Evolutionary conservation across 2,113 vertebrate species (phyloP), one percentile per base, ranked within the genome.

Genomic region (Myiagra hebetior): DNA sequence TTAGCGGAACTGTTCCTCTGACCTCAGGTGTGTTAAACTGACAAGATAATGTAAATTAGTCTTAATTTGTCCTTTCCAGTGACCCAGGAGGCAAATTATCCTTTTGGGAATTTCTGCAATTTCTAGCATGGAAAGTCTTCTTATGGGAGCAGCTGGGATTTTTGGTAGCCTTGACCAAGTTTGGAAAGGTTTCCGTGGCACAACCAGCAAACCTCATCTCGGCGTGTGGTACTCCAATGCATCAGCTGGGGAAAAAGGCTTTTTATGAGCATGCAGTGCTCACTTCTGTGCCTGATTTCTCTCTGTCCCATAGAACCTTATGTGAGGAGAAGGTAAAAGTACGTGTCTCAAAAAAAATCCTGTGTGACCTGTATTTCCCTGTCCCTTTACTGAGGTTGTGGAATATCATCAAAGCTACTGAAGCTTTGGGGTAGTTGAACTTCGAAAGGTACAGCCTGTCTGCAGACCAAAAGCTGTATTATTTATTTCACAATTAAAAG

Each of bases 391-490:
- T 0, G 1, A 73, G 13, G 20, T 24, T 77, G 26, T 50, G 46
- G 24, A 49, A 49, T 15, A 73, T 28, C 13, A 15, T 16, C n/a
- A n/a, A n/a, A 76, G 31, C 50, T 69, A 9, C 31, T 57, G 22
- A 79, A 91, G 11, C 23, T 75, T 73, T 59, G 24, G 37, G 28
- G 11, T 16, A 62, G 28, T 85, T 22, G 65, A 28, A 60, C 19
- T 91, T 75, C 42, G 50, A 53, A 73, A 88, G 64, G 9, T 31
- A 9, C 17, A 46, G 27, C 8, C 6, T 62, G 9, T 46, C 50
- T 56, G n/a, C 10, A 49, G 65, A 49, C 12, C 1, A 1, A 74
- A 74, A 57, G 8, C 28, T 3, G 0, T 56, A 23, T 39, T 22
- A 13, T 44, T 63, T 72, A 75, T 60, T 84, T 75, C 44, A 68